phyloP scores from a whole-genome alignment of 2,888 invertebrate species.

The Netelia melanura region DNA sequence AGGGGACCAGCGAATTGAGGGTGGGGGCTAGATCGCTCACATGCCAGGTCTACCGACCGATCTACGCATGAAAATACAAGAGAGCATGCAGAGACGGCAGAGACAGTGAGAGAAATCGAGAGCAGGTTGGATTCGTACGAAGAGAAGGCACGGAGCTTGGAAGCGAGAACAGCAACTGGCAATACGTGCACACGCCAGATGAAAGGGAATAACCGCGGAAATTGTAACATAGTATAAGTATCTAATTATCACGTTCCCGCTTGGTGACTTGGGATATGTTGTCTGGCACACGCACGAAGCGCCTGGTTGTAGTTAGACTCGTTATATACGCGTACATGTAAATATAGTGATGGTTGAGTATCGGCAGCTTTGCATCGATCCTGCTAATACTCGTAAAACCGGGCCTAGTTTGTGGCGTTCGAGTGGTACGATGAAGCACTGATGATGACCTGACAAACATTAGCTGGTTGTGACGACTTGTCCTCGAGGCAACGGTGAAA shows the following conservation, averaged over 20 bases:
- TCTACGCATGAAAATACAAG: constrained; percentile 29
- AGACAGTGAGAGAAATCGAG: constrained; percentile 15
- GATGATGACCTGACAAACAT: no score
- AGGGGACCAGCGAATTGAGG: background rate
- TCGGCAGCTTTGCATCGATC: background rate
- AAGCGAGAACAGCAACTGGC: constrained; percentile 36
- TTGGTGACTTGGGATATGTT: constrained; percentile 53
- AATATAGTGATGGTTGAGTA: background rate
- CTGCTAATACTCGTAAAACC: background rate
- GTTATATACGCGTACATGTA: background rate
- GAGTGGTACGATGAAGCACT: no score
- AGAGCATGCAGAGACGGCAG: constrained; percentile 10
- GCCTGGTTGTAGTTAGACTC: constrained; percentile 18
- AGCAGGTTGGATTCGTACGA: background rate
- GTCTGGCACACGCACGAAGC: constrained; percentile 30
- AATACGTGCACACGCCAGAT: constrained; percentile 64
- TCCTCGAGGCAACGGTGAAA: background rate
- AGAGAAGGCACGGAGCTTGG: constrained; percentile 13
- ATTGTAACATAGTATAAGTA: constrained; percentile 78
- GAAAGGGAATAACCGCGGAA: constrained; percentile 79
- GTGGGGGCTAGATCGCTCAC: background rate
- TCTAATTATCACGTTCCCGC: constrained; percentile 74
- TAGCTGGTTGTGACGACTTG: no score
- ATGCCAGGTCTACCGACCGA: constrained; percentile 3
- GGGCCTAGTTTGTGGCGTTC: background rate